Percentiles rank a stretch among this genome's conserved stretches.
Evolutionary conservation across 1,140 invertebrate genomes (phyloP).

Genomic region (Anadara kagoshimensis): DNA sequence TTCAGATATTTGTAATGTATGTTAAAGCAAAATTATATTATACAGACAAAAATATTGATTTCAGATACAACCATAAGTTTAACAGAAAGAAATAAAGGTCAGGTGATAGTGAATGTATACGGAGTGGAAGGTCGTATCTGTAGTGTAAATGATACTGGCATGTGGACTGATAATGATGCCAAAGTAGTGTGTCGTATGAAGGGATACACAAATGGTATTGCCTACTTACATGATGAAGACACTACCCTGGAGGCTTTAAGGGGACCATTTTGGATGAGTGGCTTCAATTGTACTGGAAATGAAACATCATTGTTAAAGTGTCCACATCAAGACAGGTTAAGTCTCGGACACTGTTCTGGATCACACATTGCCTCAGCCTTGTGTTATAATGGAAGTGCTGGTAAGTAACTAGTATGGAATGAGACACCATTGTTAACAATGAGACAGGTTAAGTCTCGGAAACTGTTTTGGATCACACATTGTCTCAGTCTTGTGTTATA

Average conservation of each 20-base stretch:
- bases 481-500: conserved; percentile 61
- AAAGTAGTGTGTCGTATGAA: conserved; percentile 53
- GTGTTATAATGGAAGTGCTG: conserved; percentile 54
- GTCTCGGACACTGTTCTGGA: conserved; percentile 56
- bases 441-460: conserved; percentile 40
- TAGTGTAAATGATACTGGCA: conserved; percentile 17
- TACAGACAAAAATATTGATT: conserved; percentile 9
- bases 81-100: conserved; percentile 48
- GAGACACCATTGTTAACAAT: too few species aligned
- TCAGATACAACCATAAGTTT: conserved; percentile 40
- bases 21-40: too few species aligned
- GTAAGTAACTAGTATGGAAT: conserved; percentile 30
- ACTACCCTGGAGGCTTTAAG: conserved; percentile 31
- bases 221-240: conserved; percentile 53
- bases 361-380: conserved; percentile 56
- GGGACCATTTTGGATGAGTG: conserved; percentile 65
- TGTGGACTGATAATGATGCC: conserved; percentile 66
- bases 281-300: conserved; percentile 59
- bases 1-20: too few species aligned
- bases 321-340: conserved; percentile 45
- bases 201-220: conserved; percentile 52
- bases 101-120: conserved; percentile 54
- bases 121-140: conserved; percentile 61
- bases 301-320: conserved; percentile 55
- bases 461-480: conserved; percentile 56